Evolutionary conservation across 30 jellyfish, hydroid and myxozoan genomes (phyloP).

Genomic region (Pseudorhiza aurosa): DNA sequence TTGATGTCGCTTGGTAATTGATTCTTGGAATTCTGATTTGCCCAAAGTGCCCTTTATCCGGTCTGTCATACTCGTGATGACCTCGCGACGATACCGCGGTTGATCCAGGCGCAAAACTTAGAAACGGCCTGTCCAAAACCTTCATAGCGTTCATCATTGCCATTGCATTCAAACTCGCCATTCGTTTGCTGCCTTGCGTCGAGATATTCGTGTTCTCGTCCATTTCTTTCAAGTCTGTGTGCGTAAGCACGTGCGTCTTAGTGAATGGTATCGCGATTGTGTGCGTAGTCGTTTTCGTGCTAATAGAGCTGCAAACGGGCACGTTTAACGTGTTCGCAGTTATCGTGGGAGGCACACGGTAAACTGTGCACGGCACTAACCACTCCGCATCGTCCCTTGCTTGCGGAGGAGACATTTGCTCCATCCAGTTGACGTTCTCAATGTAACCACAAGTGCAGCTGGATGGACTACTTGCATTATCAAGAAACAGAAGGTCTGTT

Average conservation of each 20-base stretch:
- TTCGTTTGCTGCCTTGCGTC: slow-evolving; percentile 51
- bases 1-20: slow-evolving; percentile 78
- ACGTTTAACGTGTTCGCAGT: slow-evolving; percentile 43
- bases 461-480: slow-evolving; percentile 35
- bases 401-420: slow-evolving; percentile 6
- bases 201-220: slow-evolving; percentile 1
- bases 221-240: slow-evolving; percentile 49
- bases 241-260: slow-evolving; percentile 74
- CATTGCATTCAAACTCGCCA: slow-evolving; percentile 75
- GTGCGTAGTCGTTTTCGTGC: slow-evolving; percentile 80
- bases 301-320: slow-evolving; percentile 76
- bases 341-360: slow-evolving; percentile 57
- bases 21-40: slow-evolving; percentile 68
- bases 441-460: slow-evolving; percentile 65
- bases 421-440: slow-evolving; percentile 9
- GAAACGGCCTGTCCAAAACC: slow-evolving; percentile 58
- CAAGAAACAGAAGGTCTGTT: slow-evolving; percentile 67
- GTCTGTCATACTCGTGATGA: slow-evolving; percentile 21
- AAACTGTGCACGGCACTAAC: slow-evolving; percentile 15
- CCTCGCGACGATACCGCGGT: slow-evolving; percentile 8
- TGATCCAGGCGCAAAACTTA: background rate
- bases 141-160: slow-evolving; percentile 90
- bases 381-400: background rate
- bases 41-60: slow-evolving; percentile 8
- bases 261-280: slow-evolving; percentile 87